phyloP scores from a whole-genome alignment of 1,140 invertebrate genomes.

The Zaprionus davidi region DNA sequence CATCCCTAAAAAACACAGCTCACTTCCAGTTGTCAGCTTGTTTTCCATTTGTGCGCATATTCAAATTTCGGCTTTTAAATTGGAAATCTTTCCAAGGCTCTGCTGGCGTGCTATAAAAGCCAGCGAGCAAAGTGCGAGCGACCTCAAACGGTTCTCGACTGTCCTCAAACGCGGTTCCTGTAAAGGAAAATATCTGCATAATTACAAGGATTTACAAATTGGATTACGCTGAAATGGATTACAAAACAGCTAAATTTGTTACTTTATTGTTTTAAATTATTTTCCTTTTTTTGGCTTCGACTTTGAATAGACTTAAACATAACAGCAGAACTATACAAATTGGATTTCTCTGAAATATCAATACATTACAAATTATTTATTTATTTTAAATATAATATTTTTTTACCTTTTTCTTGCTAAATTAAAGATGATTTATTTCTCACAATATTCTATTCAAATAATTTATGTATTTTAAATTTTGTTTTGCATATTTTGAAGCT shows the following conservation, averaged over 20 bases:
- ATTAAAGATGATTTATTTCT: background rate
- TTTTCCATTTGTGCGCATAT: constrained; percentile 63
- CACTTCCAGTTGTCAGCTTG: constrained; percentile 40
- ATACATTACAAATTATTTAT: background rate
- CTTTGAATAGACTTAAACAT: no score
- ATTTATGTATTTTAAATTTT: background rate
- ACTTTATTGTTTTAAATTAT: background rate
- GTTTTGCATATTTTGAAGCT: background rate
- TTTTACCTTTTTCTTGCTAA: constrained; percentile 5
- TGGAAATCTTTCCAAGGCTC: constrained; percentile 57
- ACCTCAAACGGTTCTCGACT: constrained; percentile 47
- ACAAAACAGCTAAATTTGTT: background rate
- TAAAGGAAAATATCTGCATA: constrained; percentile 8
- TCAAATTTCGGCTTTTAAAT: constrained; percentile 71
- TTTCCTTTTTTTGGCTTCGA: background rate
- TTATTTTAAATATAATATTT: background rate
- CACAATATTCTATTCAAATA: background rate
- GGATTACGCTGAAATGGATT: constrained; percentile 48
- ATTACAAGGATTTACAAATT: constrained; percentile 3
- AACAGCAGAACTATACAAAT: no score
- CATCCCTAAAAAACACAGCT: constrained; percentile 28
- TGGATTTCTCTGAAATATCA: no score
- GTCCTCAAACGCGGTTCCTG: constrained; percentile 27
- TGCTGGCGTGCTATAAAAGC: constrained; percentile 57
- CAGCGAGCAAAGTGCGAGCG: background rate